Conservation (phyloP, 2,797 vertebrate species). For the Chaunax sp. region DNA sequence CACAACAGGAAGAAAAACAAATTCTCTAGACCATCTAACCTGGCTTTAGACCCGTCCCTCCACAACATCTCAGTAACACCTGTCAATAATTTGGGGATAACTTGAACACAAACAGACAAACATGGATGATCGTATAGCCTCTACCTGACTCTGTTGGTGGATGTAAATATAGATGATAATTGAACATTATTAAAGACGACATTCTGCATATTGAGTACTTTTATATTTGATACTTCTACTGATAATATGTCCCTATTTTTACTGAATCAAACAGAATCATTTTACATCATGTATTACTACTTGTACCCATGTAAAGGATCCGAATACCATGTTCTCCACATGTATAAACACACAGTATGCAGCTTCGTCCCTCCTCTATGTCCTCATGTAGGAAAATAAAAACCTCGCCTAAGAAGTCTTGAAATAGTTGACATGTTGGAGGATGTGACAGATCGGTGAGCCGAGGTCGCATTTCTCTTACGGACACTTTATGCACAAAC, state of each 20-base stretch:
- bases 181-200: neutral
- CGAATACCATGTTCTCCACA: neutral
- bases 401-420: too few relatives aligned
- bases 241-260: neutral
- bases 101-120: too few relatives aligned
- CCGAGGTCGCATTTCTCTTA: slow-evolving; percentile 42
- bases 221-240: neutral
- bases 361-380: neutral
- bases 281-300: neutral
- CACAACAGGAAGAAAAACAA: too few relatives aligned
- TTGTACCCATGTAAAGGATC: neutral
- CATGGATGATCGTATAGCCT: too few relatives aligned
- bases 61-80: too few relatives aligned
- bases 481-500: slow-evolving; percentile 15
- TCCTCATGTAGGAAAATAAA: too few relatives aligned
- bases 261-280: neutral
- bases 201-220: neutral
- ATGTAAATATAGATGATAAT: neutral
- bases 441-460: slow-evolving; percentile 5
- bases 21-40: too few relatives aligned
- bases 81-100: too few relatives aligned
- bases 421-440: too few relatives aligned
- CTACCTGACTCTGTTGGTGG: too few relatives aligned
- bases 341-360: rapidly evolving
- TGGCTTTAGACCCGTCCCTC: too few relatives aligned